Percentiles rank a stretch among this genome's conserved stretches.
phyloP scores from a whole-genome alignment of 2,888 invertebrate species.

The Scaptomyza reducta region DNA sequence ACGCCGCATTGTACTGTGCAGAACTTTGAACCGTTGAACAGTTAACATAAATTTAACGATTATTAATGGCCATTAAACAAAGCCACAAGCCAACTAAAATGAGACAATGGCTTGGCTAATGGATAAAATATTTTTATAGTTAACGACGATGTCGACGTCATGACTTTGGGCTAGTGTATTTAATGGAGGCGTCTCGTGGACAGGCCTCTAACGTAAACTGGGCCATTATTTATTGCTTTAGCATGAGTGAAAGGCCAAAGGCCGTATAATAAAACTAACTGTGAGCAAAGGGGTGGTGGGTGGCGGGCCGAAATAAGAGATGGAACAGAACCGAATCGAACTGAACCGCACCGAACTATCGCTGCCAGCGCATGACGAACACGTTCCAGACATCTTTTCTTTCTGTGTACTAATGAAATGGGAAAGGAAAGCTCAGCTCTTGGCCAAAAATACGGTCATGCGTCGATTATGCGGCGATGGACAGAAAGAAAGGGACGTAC shows the following conservation, averaged over 20 bases:
- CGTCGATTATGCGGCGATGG: constrained; percentile 61
- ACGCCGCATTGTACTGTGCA: constrained; percentile 36
- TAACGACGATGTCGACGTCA: constrained; percentile 10
- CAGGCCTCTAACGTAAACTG: constrained; percentile 55
- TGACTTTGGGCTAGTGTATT: constrained; percentile 25
- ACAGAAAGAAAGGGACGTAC: constrained; percentile 2
- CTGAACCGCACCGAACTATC: constrained; percentile 40
- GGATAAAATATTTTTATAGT: constrained; percentile 74
- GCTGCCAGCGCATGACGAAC: constrained; percentile 52
- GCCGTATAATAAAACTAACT: constrained; percentile 10
- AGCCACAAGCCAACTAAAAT: constrained; percentile 48
- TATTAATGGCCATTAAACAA: constrained; percentile 75
- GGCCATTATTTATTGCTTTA: constrained; percentile 72
- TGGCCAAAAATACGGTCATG: constrained; percentile 30
- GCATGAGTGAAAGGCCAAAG: constrained; percentile 62
- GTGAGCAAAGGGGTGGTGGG: neutral
- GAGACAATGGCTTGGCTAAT: constrained; percentile 69
- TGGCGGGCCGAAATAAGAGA: constrained; percentile 30
- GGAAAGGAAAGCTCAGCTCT: constrained; percentile 2
- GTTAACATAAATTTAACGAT: constrained; percentile 74
- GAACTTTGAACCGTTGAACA: constrained; percentile 44
- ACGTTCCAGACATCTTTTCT: constrained; percentile 30
- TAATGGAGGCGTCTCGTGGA: constrained; percentile 43
- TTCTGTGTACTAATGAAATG: constrained; percentile 60
- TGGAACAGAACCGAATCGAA: constrained; percentile 25